phyloP scores from a whole-genome alignment of 2,888 invertebrate genomes.

The Malthinus flaveolus region DNA sequence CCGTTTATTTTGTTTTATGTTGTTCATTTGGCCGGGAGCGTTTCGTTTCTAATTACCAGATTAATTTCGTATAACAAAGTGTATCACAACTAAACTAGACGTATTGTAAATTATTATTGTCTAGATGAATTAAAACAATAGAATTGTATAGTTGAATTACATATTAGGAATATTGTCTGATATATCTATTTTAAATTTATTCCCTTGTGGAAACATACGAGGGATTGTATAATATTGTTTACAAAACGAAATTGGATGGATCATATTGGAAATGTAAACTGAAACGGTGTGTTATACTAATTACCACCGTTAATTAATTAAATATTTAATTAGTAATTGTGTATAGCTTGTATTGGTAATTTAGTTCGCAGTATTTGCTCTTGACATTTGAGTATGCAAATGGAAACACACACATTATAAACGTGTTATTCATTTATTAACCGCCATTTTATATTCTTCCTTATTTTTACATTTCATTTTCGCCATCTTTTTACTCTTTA shows the following conservation, averaged over 20 bases:
- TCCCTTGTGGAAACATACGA: slow-evolving; percentile 23
- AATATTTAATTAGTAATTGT: slow-evolving; percentile 30
- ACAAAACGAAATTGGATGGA: slow-evolving; percentile 27
- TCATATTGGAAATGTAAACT: slow-evolving; percentile 29
- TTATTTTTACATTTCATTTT: too few relatives aligned
- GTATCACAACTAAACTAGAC: too few relatives aligned
- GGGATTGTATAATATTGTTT: slow-evolving; percentile 29
- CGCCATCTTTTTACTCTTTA: too few relatives aligned
- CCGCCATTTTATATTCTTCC: too few relatives aligned
- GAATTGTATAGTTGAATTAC: neutral
- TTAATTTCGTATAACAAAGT: too few relatives aligned
- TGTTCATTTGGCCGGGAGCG: too few relatives aligned
- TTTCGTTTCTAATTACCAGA: too few relatives aligned
- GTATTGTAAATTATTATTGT: too few relatives aligned
- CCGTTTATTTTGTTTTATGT: too few relatives aligned
- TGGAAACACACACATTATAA: neutral
- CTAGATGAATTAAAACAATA: too few relatives aligned
- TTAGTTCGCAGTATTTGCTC: slow-evolving; percentile 14
- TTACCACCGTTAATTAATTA: slow-evolving; percentile 29
- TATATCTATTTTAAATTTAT: slow-evolving; percentile 21
- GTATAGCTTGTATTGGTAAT: slow-evolving; percentile 24
- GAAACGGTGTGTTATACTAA: slow-evolving; percentile 26
- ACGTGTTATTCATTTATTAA: too few relatives aligned
- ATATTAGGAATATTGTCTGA: slow-evolving; percentile 4
- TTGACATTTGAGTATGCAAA: slow-evolving; percentile 7